These are phyloP conservation scores for Drosophila bocki DNA, from an alignment of 1,140 invertebrate species.

Conservation along the genomic window DNA sequence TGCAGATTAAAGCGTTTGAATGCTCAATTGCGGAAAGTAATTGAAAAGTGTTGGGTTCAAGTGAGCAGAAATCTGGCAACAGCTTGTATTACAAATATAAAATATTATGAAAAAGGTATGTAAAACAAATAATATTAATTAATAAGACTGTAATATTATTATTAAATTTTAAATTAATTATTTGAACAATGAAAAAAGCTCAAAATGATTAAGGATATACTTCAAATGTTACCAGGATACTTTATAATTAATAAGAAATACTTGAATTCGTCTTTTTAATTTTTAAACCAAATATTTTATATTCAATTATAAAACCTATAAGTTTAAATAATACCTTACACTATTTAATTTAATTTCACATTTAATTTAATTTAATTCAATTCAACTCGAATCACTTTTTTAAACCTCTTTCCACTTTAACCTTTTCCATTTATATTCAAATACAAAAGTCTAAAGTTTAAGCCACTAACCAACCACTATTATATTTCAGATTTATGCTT, in stretches of 20 bases:
- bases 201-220: no score
- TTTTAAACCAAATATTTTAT: no score
- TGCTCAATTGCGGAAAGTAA: conserved; percentile 36
- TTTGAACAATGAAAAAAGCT: no score
- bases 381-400: neutral
- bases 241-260: no score
- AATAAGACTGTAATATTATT: neutral
- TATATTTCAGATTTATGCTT: neutral
- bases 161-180: no score
- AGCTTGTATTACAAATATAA: neutral
- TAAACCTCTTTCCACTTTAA: neutral
- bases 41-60: conserved; percentile 27
- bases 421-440: conserved; percentile 29
- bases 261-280: no score
- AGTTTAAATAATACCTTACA: neutral
- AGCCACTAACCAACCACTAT: conserved; percentile 2
- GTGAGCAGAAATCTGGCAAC: conserved; percentile 18
- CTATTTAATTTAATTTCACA: no score
- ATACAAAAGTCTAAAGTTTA: conserved; percentile 10
- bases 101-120: conserved; percentile 5
- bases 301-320: accelerated
- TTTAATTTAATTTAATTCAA: neutral
- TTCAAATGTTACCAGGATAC: no score
- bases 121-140: neutral
- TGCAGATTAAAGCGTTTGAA: conserved; percentile 33